Conservation (phyloP, 2,797 vertebrate species). For the Orientallactaga sibirica region DNA sequence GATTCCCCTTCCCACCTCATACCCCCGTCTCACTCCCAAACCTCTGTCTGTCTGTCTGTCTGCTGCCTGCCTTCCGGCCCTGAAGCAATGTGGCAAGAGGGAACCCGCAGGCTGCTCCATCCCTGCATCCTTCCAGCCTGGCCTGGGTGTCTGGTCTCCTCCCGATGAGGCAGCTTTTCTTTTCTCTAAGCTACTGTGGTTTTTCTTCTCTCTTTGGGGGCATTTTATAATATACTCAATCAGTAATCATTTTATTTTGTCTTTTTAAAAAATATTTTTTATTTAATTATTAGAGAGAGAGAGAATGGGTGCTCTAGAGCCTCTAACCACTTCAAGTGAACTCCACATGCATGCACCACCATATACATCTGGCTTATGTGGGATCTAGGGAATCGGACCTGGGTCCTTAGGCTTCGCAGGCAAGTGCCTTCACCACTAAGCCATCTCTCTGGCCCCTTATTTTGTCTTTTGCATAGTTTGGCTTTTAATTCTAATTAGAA, state of each 20-base stretch:
- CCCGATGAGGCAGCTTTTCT: not conserved
- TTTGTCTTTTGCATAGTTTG: no score
- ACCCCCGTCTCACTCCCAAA: not conserved
- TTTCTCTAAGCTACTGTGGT: not conserved
- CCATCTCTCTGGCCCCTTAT: no score
- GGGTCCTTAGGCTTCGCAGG: no score
- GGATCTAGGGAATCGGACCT: no score
- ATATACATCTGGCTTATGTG: no score
- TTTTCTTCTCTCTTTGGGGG: not conserved
- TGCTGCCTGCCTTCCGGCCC: not conserved
- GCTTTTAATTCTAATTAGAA: no score
- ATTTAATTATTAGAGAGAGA: no score
- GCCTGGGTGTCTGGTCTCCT: not conserved
- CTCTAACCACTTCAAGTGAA: no score
- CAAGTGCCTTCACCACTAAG: no score
- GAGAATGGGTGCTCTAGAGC: no score
- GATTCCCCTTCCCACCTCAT: not conserved
- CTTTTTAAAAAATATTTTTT: not conserved
- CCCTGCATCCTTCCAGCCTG: not conserved
- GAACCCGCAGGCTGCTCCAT: not conserved
- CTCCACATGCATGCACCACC: no score
- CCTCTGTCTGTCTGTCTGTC: no score
- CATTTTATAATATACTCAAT: slow-evolving; percentile 14
- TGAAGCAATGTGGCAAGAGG: not conserved
- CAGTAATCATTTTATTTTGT: not conserved